phyloP scores from a whole-genome alignment of 2,888 invertebrate species.

The Oligia latruncula region DNA sequence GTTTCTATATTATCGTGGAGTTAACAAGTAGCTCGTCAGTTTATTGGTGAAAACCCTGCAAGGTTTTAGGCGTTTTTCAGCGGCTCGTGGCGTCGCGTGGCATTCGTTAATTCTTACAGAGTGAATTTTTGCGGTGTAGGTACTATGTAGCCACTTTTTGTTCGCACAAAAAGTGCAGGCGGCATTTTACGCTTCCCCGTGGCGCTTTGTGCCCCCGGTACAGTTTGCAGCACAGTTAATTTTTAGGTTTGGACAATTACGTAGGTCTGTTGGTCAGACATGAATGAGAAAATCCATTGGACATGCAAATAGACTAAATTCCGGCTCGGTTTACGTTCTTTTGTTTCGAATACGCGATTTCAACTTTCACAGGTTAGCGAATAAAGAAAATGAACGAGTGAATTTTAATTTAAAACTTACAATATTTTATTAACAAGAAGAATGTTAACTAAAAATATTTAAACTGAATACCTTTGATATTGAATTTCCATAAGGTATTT shows the following conservation, averaged over 20 bases:
- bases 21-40: conserved; percentile 54
- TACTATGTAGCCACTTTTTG: conserved; percentile 59
- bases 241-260: conserved; percentile 63
- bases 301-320: conserved; percentile 55
- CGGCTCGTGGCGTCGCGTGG: conserved; percentile 42
- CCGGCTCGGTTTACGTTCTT: conserved; percentile 26
- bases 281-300: conserved; percentile 53
- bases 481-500: background rate
- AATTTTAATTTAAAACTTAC: background rate
- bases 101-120: conserved; percentile 65
- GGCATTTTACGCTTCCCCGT: conserved; percentile 56
- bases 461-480: background rate
- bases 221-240: conserved; percentile 60
- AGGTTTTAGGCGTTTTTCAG: conserved; percentile 42
- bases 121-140: conserved; percentile 68
- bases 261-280: conserved; percentile 51
- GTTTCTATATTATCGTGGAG: conserved; percentile 12
- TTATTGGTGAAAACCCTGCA: conserved; percentile 19
- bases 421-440: background rate
- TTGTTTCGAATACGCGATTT: conserved; percentile 36
- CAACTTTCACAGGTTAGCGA: conserved; percentile 9
- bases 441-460: background rate
- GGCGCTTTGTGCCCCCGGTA: conserved; percentile 56
- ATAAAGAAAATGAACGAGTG: background rate
- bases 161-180: conserved; percentile 54